Evolutionary conservation across 2,113 vertebrate species (phyloP).

Genomic region (Sminthopsis crassicaudata): DNA sequence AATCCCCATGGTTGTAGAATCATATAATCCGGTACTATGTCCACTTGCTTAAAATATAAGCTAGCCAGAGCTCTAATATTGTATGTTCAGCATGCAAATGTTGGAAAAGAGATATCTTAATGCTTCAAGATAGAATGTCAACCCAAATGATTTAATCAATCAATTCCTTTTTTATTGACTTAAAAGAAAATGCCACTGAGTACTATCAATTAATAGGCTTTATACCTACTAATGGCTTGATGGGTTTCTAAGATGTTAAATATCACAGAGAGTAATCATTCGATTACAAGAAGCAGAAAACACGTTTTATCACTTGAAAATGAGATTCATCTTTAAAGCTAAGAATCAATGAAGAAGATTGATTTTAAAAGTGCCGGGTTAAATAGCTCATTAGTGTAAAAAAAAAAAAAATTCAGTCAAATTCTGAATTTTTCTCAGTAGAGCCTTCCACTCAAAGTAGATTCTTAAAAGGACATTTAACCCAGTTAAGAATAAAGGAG

Average conservation of each 20-base stretch:
- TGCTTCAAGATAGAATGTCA: conserved; percentile 77
- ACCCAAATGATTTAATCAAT: conserved; percentile 78
- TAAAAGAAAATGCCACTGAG: conserved; percentile 83
- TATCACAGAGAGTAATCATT: conserved; percentile 81
- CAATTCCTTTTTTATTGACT: conserved; percentile 86
- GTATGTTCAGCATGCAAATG: conserved; percentile 69
- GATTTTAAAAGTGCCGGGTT: conserved; percentile 85
- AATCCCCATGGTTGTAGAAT: neutral
- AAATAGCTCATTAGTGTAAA: conserved; percentile 84
- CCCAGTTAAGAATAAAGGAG: conserved; percentile 47
- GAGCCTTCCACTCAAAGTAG: conserved; percentile 82
- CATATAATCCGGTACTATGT: neutral
- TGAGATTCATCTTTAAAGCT: conserved; percentile 84
- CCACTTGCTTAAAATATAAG: neutral
- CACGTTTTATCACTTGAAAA: conserved; percentile 83
- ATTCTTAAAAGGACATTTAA: conserved; percentile 75
- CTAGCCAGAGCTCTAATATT: conserved; percentile 37
- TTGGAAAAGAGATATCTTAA: conserved; percentile 75
- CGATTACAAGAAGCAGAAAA: conserved; percentile 83
- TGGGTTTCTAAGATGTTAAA: conserved; percentile 81
- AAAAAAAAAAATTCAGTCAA: conserved; percentile 80
- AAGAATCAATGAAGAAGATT: conserved; percentile 84
- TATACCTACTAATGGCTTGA: conserved; percentile 84
- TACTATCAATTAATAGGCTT: conserved; percentile 82
- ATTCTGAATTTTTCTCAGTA: conserved; percentile 81